Evolutionary conservation across 2,888 invertebrate genomes (phyloP), one percentile per base, ranked within the genome.

Genomic region (Hirtodrosophila histrioides): DNA sequence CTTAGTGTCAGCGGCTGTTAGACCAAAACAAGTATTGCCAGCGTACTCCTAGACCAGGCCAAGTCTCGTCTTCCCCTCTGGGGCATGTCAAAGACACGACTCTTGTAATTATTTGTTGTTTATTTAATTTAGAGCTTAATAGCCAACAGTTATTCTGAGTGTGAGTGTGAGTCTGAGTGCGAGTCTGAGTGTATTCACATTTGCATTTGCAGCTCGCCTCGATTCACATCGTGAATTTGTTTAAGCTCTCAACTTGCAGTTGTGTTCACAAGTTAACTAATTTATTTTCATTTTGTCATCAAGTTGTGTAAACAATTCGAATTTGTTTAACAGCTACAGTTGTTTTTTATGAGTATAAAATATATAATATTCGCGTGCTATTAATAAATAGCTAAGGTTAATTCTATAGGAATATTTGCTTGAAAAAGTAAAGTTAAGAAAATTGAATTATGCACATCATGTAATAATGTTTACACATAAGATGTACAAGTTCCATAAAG

Each of bases 1-100:
- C 80, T 87, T 87, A 84, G 77, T 86, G 88, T 86, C 86, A 87
- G 75, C 84, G 75, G 61, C 76, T 86, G 75, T 86, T 83, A 78
- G 75, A 58, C 73, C 60, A 36, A 36, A 81, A 67, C 86, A 57
- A 75, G 74, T 79, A 74, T 79, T 69, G 45, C 57, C 63, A 68
- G 63, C 57, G 44, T 68, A 33, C 46, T 27, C 6, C 27, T 27
- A 27, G 27, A 27, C 40, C 36, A 45, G 46, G 10, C 23, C 46
- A 31, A 40, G 54, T 23, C 58, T 23, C n/a, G 39, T 12, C 12
- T 31, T 31, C 31, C 7, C 35, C n/a, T 33, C 17, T 33, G 11
- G 41, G 60, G 31, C 57, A 61, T 60, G 62, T 56, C 65, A 53
- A 44, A 62, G 60, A 55, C 49, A 60, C 53, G 65, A 50, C 60